Base-by-base conservation (phyloP, 1,140 invertebrate genomes). In the Tenebrio molitor region DNA sequence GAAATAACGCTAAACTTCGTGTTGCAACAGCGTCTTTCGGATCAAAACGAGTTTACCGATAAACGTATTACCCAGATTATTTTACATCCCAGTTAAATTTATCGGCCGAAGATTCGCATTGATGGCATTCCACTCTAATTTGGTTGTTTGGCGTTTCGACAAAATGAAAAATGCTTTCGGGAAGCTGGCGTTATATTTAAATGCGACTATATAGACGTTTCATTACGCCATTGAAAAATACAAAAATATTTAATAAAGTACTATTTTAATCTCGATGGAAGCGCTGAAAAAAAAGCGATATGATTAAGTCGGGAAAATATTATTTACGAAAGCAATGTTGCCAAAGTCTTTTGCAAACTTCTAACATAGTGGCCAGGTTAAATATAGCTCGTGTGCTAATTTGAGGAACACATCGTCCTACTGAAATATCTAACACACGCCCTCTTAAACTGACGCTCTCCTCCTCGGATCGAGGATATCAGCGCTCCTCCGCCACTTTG, bases 351-450 rank as follows among this genome's bases (percentile, higher is more conserved):
- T 63, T 77, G 73, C 74, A 76, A 74, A 78, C 70, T 74, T 69
- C 33, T 76, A 78, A 78, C 67, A 73, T 46, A 75, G 68, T 77
- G 73, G 63, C 74, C 72, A 78, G 76, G 68, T 74, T 78, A 78
- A 77, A 77, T 77, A 74, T 78, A 78, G 77, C 58, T 33, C 46
- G 71, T 72, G 76, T 72, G 76, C 77, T 78, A 78, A 78, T 77
- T 78, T 78, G 62, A 78, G 77, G 63, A 73, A 69, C 76, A 70
- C 74, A 76, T 75, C 77, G 73, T 75, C 77, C 76, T 72, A 78
- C 77, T 78, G 71, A 78, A 78, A 78, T 78, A 78, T 76, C 72
- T 77, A 69, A 76, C 65, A 71, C 73, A 73, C 75, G 77, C 77
- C 77, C 72, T 74, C 76, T 69, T 75, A 77, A 50, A 66, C 19